Evolutionary conservation across 2,113 vertebrate genomes (phyloP).

Genomic region (Cyanoramphus novaezelandiae): DNA sequence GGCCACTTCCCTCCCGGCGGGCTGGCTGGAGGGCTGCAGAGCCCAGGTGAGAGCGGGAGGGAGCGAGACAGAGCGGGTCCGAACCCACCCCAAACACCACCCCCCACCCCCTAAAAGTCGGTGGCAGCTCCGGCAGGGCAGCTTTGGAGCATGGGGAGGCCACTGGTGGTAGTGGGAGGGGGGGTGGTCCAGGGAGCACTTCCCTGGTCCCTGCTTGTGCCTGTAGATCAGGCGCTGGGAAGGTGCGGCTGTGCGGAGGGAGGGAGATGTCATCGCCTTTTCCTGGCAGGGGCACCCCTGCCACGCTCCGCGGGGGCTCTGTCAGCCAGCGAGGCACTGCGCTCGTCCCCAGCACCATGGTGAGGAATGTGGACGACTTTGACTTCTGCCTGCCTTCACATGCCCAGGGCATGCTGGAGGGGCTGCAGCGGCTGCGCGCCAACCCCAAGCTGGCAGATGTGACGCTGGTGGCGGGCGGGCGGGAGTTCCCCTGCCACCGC

Average conservation of each 20-base stretch:
- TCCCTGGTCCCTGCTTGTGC: neutral
- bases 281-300: neutral
- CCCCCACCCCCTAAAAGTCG: neutral
- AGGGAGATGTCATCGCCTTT: neutral
- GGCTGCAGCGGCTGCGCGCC: constrained; percentile 83
- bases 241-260: neutral
- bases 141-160: neutral
- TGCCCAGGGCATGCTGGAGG: constrained; percentile 87
- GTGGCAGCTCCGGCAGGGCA: neutral
- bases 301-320: rapidly evolving
- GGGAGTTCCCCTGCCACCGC: constrained; percentile 94
- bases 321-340: neutral
- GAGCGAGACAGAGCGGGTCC: rapidly evolving
- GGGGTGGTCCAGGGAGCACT: neutral
- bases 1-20: neutral
- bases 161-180: neutral
- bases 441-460: constrained; percentile 90
- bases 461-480: constrained; percentile 79
- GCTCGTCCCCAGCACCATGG: constrained; percentile 74
- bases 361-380: constrained; percentile 91
- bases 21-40: neutral
- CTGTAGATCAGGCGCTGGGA: neutral
- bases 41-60: neutral
- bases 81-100: neutral
- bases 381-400: constrained; percentile 92